A percentile compares a stretch with the other conserved stretches of the same genome.
Evolutionary conservation across 1,140 invertebrate species (phyloP).

Genomic region (Limonius californicus): DNA sequence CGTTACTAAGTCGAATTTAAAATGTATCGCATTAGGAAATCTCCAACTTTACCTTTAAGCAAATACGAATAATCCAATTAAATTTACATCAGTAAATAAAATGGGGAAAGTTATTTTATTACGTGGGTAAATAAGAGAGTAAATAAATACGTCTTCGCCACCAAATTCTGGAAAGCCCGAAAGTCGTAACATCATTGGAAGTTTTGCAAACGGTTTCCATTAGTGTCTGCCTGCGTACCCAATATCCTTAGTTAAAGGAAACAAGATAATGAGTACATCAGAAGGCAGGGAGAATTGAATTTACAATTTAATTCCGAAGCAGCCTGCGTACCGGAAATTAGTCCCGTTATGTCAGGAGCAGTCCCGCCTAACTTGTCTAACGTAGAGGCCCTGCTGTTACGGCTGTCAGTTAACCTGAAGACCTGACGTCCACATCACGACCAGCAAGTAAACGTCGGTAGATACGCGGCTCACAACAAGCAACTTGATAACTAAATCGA

Average conservation of each 20-base stretch:
- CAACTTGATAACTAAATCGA: slow-evolving; percentile 1
- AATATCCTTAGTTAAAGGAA: slow-evolving; percentile 11
- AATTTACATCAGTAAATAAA: too few relatives aligned
- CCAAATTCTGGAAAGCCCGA: neutral
- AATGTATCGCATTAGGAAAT: too few relatives aligned
- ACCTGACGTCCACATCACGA: slow-evolving; percentile 6
- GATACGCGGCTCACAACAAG: neutral
- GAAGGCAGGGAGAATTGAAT: slow-evolving; percentile 10
- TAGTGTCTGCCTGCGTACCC: slow-evolving; percentile 1
- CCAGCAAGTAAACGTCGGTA: neutral
- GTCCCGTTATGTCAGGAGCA: slow-evolving; percentile 13
- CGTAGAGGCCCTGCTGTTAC: neutral
- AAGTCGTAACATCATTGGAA: neutral
- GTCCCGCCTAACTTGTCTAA: slow-evolving; percentile 5
- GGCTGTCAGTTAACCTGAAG: slow-evolving; percentile 13
- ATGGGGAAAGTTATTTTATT: too few relatives aligned
- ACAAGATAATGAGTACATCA: slow-evolving; percentile 15
- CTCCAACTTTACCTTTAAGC: too few relatives aligned
- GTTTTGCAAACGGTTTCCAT: neutral
- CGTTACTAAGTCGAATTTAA: too few relatives aligned
- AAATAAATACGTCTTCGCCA: too few relatives aligned
- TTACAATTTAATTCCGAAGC: slow-evolving; percentile 14
- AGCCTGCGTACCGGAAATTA: slow-evolving; percentile 12
- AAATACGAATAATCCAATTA: too few relatives aligned
- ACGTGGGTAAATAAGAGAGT: too few relatives aligned